Evolutionary conservation across 1,140 invertebrate genomes (phyloP).

Genomic region (Dendroctonus ponderosae): DNA sequence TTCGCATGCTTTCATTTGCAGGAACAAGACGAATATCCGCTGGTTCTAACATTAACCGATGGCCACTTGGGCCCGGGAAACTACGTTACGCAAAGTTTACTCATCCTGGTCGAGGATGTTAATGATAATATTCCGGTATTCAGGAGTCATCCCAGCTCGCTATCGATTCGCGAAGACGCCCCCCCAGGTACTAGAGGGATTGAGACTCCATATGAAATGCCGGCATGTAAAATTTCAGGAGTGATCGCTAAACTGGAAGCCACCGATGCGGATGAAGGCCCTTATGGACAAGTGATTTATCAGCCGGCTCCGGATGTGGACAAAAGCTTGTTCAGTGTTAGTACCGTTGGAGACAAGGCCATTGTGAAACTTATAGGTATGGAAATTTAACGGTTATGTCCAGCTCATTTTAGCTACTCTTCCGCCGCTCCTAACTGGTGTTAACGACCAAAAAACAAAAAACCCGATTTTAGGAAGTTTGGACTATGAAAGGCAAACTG

Average conservation of each 20-base stretch:
- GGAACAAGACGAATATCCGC: slow-evolving; percentile 81
- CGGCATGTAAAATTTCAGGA: slow-evolving; percentile 37
- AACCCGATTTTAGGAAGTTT: slow-evolving; percentile 52
- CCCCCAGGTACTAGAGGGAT: slow-evolving; percentile 51
- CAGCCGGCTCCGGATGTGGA: slow-evolving; percentile 75
- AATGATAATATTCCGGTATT: slow-evolving; percentile 90
- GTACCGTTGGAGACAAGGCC: slow-evolving; percentile 85
- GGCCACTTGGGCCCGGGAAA: slow-evolving; percentile 82
- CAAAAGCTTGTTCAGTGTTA: slow-evolving; percentile 72
- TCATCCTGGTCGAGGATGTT: slow-evolving; percentile 86
- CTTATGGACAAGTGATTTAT: slow-evolving; percentile 78
- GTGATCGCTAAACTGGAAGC: slow-evolving; percentile 81
- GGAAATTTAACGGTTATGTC: background rate
- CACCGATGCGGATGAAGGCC: slow-evolving; percentile 84
- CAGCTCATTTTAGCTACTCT: too few relatives aligned
- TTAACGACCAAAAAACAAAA: too few relatives aligned
- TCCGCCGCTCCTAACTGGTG: too few relatives aligned
- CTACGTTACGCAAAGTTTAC: slow-evolving; percentile 85
- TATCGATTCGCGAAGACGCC: slow-evolving; percentile 77
- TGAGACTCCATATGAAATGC: slow-evolving; percentile 1
- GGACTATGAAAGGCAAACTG: slow-evolving; percentile 84
- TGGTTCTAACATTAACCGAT: slow-evolving; percentile 87
- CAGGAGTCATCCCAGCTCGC: slow-evolving; percentile 77
- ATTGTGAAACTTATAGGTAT: slow-evolving; percentile 72
- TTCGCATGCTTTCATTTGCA: slow-evolving; percentile 46